Percentiles rank a stretch among this genome's conserved stretches.
phyloP scores from a whole-genome alignment of 2,113 vertebrate genomes.

The Lasiurus borealis region DNA sequence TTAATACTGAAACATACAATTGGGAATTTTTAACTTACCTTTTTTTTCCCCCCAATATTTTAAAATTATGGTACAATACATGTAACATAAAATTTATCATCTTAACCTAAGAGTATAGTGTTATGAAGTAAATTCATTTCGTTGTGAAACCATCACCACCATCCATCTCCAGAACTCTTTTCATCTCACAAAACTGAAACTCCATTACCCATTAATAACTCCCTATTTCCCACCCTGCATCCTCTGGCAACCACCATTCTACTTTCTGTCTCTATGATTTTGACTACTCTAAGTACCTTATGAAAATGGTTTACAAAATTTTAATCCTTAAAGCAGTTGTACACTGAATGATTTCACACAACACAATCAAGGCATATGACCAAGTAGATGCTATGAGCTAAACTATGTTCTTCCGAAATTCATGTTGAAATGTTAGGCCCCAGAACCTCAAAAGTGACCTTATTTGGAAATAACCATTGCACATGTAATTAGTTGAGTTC shows the following conservation, averaged over 20 bases:
- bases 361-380: slow-evolving; percentile 16
- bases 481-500: background rate
- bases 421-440: background rate
- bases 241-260: background rate
- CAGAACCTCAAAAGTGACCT: slow-evolving; percentile 33
- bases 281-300: background rate
- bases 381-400: background rate
- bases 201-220: background rate
- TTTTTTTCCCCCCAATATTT: background rate
- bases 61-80: background rate
- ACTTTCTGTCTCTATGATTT: background rate
- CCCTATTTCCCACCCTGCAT: background rate
- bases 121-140: slow-evolving; percentile 19
- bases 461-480: slow-evolving; percentile 22
- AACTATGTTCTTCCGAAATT: background rate
- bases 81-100: background rate
- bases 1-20: background rate
- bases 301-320: background rate
- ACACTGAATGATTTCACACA: slow-evolving; percentile 3
- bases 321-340: slow-evolving; percentile 7
- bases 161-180: background rate
- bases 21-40: background rate
- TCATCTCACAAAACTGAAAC: slow-evolving; percentile 2
- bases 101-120: background rate
- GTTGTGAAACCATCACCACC: background rate